These are phyloP conservation scores for Slavum lentiscoides DNA, from an alignment of 2,888 invertebrate genomes.

Conservation along the genomic window DNA sequence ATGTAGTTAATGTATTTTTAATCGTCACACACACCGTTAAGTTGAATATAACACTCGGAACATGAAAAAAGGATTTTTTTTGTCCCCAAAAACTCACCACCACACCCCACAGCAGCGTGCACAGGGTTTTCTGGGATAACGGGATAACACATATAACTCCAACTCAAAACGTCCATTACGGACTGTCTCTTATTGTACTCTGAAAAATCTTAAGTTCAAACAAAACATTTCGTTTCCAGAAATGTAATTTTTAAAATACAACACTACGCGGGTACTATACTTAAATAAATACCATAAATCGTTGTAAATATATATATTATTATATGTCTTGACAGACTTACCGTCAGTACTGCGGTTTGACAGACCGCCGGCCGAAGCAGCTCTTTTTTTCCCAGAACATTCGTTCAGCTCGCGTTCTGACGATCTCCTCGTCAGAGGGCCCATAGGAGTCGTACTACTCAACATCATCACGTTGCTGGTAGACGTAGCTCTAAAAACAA, in stretches of 20 bases:
- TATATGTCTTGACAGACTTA: conserved; percentile 55
- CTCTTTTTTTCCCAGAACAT: conserved; percentile 70
- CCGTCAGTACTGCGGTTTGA: conserved; percentile 54
- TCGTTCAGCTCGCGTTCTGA: conserved; percentile 74
- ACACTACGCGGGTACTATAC: not conserved
- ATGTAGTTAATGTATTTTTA: not conserved
- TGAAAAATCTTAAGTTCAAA: conserved; percentile 46
- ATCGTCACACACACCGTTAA: conserved; percentile 13
- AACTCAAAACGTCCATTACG: conserved; percentile 28
- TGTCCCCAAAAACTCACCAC: conserved; percentile 50
- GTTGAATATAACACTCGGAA: not conserved
- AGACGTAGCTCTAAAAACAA: conserved; percentile 75
- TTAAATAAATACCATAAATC: not conserved
- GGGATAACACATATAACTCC: conserved; percentile 46
- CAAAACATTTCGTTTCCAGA: conserved; percentile 22
- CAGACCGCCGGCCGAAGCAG: conserved; percentile 73
- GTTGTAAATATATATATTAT: not conserved
- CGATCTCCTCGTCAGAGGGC: conserved; percentile 75
- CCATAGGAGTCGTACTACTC: conserved; percentile 66
- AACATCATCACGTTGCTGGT: conserved; percentile 83
- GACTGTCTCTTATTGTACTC: conserved; percentile 43
- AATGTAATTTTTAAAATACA: not conserved
- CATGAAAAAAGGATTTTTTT: conserved; percentile 25
- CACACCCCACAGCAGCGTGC: conserved; percentile 15
- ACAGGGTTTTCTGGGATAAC: conserved; percentile 47